A percentile compares a stretch with the other conserved stretches of the same genome.
Conservation (phyloP, 2,888 invertebrate species). For the Laspeyria flexula region DNA sequence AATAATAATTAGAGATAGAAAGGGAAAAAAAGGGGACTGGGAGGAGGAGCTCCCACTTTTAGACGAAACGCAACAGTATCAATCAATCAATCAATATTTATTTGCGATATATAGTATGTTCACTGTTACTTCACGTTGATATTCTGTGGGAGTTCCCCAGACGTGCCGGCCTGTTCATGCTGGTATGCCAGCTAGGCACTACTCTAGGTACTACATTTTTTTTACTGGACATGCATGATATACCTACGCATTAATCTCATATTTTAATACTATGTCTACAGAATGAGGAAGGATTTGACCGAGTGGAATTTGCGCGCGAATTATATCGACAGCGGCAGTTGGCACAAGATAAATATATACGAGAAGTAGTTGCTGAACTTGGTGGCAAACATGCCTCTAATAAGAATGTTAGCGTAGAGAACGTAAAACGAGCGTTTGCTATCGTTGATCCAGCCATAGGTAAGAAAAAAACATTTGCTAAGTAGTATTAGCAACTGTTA, state of each 20-base stretch:
- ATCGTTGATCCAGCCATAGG: slow-evolving; percentile 78
- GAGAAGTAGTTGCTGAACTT: slow-evolving; percentile 71
- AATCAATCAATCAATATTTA: too few species aligned
- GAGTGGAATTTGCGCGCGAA: slow-evolving; percentile 74
- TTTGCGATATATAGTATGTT: too few species aligned
- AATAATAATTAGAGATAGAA: too few species aligned
- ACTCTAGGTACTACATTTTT: too few species aligned
- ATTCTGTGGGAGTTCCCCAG: too few species aligned
- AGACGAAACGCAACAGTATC: too few species aligned
- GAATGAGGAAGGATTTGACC: slow-evolving; percentile 82
- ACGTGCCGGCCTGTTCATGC: too few species aligned
- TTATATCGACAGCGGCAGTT: slow-evolving; percentile 74
- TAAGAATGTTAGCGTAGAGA: slow-evolving; percentile 62
- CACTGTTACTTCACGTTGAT: too few species aligned
- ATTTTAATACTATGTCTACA: slow-evolving; percentile 31
- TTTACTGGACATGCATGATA: not conserved
- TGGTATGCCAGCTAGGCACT: too few species aligned
- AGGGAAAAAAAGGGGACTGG: too few species aligned
- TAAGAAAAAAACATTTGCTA: slow-evolving; percentile 23
- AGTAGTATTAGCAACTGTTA: not conserved
- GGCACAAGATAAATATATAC: slow-evolving; percentile 79
- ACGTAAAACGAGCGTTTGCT: slow-evolving; percentile 73
- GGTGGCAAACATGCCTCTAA: slow-evolving; percentile 55
- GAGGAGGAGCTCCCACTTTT: too few species aligned
- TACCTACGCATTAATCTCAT: too few species aligned